Conservation (phyloP, 30 jellyfish, hydroid and myxozoan genomes). For the Pelagia noctiluca region DNA sequence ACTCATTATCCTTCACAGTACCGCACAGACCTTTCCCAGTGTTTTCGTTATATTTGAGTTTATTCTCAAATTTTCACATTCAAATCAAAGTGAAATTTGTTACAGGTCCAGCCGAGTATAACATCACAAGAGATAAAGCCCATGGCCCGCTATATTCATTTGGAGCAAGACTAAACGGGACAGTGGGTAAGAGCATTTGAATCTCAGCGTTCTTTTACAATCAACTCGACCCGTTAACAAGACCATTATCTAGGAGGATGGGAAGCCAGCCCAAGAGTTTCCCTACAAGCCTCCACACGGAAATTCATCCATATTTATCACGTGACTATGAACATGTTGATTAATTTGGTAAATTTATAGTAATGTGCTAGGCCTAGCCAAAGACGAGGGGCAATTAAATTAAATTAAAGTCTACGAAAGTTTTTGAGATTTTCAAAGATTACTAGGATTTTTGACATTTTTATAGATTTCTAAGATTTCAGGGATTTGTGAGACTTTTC, state of each 20-base stretch:
- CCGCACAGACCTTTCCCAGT: no score
- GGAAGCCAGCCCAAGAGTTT: neutral
- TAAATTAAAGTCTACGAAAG: no score
- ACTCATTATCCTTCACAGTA: no score
- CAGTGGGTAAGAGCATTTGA: neutral
- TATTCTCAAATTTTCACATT: neutral
- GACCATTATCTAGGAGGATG: neutral
- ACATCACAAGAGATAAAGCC: slow-evolving; percentile 10
- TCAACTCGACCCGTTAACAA: neutral
- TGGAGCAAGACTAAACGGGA: slow-evolving; percentile 34
- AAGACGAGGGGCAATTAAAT: no score
- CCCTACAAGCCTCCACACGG: neutral
- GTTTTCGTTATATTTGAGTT: neutral
- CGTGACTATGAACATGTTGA: neutral
- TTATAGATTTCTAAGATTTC: no score
- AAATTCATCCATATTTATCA: neutral
- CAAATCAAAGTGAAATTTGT: neutral
- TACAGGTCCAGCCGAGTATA: slow-evolving; percentile 83
- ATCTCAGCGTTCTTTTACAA: neutral
- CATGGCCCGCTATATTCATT: slow-evolving; percentile 50
- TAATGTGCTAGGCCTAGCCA: no score
- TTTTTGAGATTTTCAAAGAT: no score
- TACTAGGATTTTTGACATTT: no score
- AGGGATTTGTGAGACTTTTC: no score
- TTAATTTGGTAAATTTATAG: no score